Evolutionary conservation across 2,113 vertebrate genomes (phyloP).

Genomic region (Xyliphius kryptos): DNA sequence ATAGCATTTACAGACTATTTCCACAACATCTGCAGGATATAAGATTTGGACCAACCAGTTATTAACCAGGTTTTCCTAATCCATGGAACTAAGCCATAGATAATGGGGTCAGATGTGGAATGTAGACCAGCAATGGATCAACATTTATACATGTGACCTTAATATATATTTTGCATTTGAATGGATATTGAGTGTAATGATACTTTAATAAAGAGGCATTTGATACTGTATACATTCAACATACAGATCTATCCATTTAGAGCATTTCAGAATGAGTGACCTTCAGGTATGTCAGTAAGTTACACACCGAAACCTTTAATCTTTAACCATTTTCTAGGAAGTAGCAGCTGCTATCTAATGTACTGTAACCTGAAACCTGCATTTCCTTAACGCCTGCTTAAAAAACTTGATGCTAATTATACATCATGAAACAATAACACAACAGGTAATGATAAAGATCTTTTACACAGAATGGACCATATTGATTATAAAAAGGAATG

Average conservation of each 20-base stretch:
- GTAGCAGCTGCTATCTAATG: constrained; percentile 6
- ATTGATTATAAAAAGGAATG: neutral
- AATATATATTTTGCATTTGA: neutral
- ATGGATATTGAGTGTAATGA: neutral
- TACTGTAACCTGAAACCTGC: neutral
- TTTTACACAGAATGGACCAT: neutral
- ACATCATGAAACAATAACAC: neutral
- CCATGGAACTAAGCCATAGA: too few relatives aligned
- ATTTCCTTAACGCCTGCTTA: neutral
- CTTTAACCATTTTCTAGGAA: neutral
- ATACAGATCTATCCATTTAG: neutral
- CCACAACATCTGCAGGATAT: neutral
- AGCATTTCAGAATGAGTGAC: neutral
- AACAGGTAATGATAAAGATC: too few relatives aligned
- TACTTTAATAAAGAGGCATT: neutral
- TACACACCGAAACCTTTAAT: neutral
- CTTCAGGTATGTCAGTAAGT: neutral
- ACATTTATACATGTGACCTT: neutral
- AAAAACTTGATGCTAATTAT: too few relatives aligned
- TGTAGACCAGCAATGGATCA: neutral
- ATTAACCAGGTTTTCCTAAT: too few relatives aligned
- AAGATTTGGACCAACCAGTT: too few relatives aligned
- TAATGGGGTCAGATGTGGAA: too few relatives aligned
- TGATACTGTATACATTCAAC: neutral
- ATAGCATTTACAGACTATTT: neutral